Conservation (phyloP, 2,888 invertebrate species). For the Acronicta psi region DNA sequence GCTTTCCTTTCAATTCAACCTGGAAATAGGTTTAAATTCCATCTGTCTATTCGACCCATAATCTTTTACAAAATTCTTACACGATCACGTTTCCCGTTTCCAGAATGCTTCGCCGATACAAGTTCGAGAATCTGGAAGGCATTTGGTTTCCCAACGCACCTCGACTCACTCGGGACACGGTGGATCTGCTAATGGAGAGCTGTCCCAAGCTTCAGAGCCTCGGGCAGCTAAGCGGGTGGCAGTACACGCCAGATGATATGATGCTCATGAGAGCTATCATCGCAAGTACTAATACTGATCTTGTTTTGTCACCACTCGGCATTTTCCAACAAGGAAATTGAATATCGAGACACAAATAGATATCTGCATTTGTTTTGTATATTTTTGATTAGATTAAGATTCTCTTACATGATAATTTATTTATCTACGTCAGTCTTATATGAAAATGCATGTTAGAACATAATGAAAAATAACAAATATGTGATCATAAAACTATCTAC, state of each 20-base stretch:
- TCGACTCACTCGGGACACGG: slow-evolving; percentile 89
- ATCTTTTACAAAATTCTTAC: neutral
- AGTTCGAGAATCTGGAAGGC: slow-evolving; percentile 90
- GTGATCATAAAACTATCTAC: neutral
- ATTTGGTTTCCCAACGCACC: slow-evolving; percentile 92
- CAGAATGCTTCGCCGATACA: slow-evolving; percentile 91
- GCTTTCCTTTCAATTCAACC: too few species aligned
- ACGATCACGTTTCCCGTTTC: slow-evolving; percentile 54
- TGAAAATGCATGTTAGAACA: neutral
- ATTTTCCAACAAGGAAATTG: slow-evolving; percentile 84
- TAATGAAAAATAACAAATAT: neutral
- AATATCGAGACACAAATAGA: neutral
- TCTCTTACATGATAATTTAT: neutral
- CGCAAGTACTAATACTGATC: slow-evolving; percentile 90
- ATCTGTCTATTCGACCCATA: too few species aligned
- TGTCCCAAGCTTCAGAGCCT: slow-evolving; percentile 91
- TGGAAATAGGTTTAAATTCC: too few species aligned
- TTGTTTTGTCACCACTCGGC: slow-evolving; percentile 90
- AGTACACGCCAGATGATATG: slow-evolving; percentile 91
- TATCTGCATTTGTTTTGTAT: slow-evolving; percentile 36
- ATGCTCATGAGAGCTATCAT: slow-evolving; percentile 91
- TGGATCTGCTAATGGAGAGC: slow-evolving; percentile 91
- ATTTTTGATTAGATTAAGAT: neutral
- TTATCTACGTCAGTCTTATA: neutral
- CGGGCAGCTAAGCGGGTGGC: slow-evolving; percentile 92